Evolutionary conservation across 2,113 vertebrate genomes (phyloP).

Genomic region (Corvus hawaiiensis): DNA sequence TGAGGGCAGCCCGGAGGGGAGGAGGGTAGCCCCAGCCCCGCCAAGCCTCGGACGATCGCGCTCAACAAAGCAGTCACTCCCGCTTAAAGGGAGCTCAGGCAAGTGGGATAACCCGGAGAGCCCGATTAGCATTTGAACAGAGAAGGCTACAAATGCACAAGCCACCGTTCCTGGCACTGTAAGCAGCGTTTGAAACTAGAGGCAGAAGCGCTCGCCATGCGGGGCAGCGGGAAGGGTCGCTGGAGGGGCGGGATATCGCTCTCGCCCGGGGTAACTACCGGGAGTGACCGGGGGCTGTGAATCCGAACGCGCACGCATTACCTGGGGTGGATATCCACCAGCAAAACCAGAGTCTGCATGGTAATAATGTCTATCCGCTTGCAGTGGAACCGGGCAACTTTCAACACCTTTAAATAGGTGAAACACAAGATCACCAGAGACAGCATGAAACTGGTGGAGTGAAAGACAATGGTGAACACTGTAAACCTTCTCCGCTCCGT

Average conservation of each 20-base stretch:
- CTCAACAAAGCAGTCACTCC: neutral
- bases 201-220: neutral
- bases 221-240: neutral
- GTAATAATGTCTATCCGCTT: slow-evolving; percentile 77
- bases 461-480: slow-evolving; percentile 76
- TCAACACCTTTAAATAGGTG: slow-evolving; percentile 77
- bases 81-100: neutral
- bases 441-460: slow-evolving; percentile 72
- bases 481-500: slow-evolving; percentile 61
- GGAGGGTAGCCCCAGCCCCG: neutral
- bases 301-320: neutral
- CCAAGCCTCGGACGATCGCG: neutral
- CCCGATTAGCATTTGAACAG: neutral
- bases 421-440: slow-evolving; percentile 76
- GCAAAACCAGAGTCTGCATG: slow-evolving; percentile 77
- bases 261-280: neutral
- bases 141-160: neutral
- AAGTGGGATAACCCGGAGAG: neutral
- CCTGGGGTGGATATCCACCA: slow-evolving; percentile 83
- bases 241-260: neutral
- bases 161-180: neutral
- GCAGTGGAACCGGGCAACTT: slow-evolving; percentile 80
- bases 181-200: neutral
- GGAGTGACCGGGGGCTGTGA: neutral
- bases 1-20: neutral